A percentile compares a stretch with the other conserved stretches of the same genome.
Evolutionary conservation across 2,888 invertebrate genomes (phyloP).

Genomic region (Cybosia mesomella): DNA sequence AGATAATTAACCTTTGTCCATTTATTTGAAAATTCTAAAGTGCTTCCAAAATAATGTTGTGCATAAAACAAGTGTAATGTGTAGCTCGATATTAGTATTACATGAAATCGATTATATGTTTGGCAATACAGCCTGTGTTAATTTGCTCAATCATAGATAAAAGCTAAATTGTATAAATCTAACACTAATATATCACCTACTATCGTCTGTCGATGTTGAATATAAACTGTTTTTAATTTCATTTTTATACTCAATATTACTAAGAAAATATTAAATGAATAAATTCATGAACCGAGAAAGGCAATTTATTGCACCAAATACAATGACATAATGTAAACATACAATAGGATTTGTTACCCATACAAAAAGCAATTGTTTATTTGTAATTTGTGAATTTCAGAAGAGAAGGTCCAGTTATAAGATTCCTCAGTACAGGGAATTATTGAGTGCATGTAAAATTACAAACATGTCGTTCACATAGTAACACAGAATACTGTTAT

Average conservation of each 20-base stretch:
- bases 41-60: constrained; percentile 48
- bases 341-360: constrained; percentile 26
- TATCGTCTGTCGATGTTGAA: constrained; percentile 23
- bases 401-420: constrained; percentile 64
- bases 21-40: constrained; percentile 40
- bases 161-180: constrained; percentile 21
- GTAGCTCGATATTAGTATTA: constrained; percentile 21
- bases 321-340: constrained; percentile 5
- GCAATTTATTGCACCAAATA: constrained; percentile 15
- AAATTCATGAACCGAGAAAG: constrained; percentile 7
- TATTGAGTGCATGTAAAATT: constrained; percentile 43
- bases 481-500: constrained; percentile 47
- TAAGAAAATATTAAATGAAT: constrained; percentile 8
- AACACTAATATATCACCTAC: constrained; percentile 50
- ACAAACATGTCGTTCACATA: constrained; percentile 58
- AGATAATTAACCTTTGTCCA: constrained; percentile 19
- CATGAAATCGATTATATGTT: constrained; percentile 20
- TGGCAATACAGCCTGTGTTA: constrained; percentile 29
- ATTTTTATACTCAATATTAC: constrained; percentile 2
- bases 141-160: constrained; percentile 47
- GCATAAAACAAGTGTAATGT: constrained; percentile 20
- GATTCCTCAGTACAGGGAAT: constrained; percentile 73
- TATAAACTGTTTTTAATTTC: constrained; percentile 3
- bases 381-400: constrained; percentile 60
- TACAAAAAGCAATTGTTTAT: constrained; percentile 45